These are phyloP conservation scores for Caprella mutica DNA, from an alignment of 2,888 invertebrate genomes.

Conservation along the genomic window DNA sequence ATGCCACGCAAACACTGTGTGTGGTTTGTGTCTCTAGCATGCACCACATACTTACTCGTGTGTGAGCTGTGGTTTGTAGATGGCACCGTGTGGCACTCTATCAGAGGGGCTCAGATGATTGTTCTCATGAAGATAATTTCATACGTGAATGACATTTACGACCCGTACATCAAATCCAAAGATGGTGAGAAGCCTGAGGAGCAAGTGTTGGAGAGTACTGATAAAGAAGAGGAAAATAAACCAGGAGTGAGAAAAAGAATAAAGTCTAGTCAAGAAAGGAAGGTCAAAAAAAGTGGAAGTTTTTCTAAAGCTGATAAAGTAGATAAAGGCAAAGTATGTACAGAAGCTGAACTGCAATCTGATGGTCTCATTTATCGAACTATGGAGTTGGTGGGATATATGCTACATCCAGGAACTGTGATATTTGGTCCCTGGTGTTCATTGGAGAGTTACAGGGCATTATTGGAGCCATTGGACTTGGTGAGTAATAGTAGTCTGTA, in stretches of 20 bases:
- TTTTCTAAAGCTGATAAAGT: neutral
- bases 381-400: slow-evolving; percentile 63
- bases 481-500: too few species aligned
- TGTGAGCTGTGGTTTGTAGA: slow-evolving; percentile 53
- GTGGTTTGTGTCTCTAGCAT: too few species aligned
- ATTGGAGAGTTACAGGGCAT: slow-evolving; percentile 54
- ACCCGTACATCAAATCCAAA: too few species aligned
- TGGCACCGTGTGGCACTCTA: slow-evolving; percentile 59
- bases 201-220: neutral
- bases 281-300: neutral
- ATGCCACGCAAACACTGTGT: too few species aligned
- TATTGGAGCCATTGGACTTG: slow-evolving; percentile 43
- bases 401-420: slow-evolving; percentile 69
- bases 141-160: slow-evolving; percentile 53
- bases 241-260: neutral
- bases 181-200: neutral
- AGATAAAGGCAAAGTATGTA: too few species aligned
- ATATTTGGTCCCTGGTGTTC: slow-evolving; percentile 87
- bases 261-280: neutral
- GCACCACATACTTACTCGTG: too few species aligned
- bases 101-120: slow-evolving; percentile 81
- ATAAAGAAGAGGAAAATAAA: neutral
- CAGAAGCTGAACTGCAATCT: too few species aligned
- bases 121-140: slow-evolving; percentile 80
- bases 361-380: too few species aligned